Evolutionary conservation across 2,888 invertebrate species (phyloP).

Genomic region (Pteria penguin): DNA sequence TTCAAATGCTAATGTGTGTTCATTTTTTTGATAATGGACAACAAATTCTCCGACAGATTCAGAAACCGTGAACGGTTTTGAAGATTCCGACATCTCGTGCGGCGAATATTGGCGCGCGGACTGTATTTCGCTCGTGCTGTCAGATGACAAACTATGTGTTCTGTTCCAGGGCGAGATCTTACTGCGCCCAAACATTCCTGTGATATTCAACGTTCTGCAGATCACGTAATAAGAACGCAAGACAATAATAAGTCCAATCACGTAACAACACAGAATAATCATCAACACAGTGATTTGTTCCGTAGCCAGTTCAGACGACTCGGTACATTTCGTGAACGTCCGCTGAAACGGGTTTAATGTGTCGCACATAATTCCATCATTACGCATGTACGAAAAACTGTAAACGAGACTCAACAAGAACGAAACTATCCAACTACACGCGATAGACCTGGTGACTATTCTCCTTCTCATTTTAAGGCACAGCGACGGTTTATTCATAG

Average conservation of each 20-base stretch:
- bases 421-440: slow-evolving; percentile 69
- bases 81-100: slow-evolving; percentile 23
- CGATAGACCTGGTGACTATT: slow-evolving; percentile 69
- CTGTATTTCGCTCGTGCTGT: slow-evolving; percentile 43
- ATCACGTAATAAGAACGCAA: slow-evolving; percentile 68
- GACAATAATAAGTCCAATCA: slow-evolving; percentile 58
- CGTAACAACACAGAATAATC: slow-evolving; percentile 57
- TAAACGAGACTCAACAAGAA: slow-evolving; percentile 61
- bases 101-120: slow-evolving; percentile 10
- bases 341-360: slow-evolving; percentile 66
- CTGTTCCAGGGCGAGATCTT: slow-evolving; percentile 60
- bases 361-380: slow-evolving; percentile 49
- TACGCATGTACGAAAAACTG: slow-evolving; percentile 60
- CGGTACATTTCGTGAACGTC: slow-evolving; percentile 39
- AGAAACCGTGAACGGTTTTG: slow-evolving; percentile 55
- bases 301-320: slow-evolving; percentile 24
- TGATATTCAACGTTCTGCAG: slow-evolving; percentile 63
- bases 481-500: slow-evolving; percentile 66
- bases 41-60: slow-evolving; percentile 49
- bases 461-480: slow-evolving; percentile 59
- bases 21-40: slow-evolving; percentile 71
- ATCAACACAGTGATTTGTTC: slow-evolving; percentile 58
- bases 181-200: slow-evolving; percentile 61
- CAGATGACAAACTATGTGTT: slow-evolving; percentile 61
- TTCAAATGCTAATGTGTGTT: slow-evolving; percentile 64